phyloP scores from a whole-genome alignment of 2,888 invertebrate genomes.

The Diabrotica balteata region DNA sequence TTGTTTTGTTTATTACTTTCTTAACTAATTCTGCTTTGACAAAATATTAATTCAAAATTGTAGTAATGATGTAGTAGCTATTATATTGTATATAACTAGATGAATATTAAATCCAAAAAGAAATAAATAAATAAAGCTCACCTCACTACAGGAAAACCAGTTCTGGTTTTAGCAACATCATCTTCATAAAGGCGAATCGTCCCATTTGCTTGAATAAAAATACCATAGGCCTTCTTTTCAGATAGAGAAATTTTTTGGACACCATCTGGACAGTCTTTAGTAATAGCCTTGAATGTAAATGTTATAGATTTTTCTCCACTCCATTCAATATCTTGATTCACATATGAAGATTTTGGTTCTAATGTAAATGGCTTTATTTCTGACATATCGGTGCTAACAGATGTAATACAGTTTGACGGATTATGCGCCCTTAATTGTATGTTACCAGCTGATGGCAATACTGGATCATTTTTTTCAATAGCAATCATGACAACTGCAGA shows the following conservation, averaged over 20 bases:
- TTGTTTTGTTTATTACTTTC: too few species aligned
- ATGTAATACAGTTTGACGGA: constrained; percentile 63
- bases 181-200: constrained; percentile 55
- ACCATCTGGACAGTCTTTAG: background rate
- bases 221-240: constrained; percentile 40
- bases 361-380: too few species aligned
- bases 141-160: constrained; percentile 66
- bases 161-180: constrained; percentile 63
- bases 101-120: too few species aligned
- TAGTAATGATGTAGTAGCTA: too few species aligned
- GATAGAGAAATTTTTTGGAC: constrained; percentile 15
- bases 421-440: constrained; percentile 66
- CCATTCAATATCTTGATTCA: too few species aligned
- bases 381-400: too few species aligned
- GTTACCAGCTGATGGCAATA: constrained; percentile 63
- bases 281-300: constrained; percentile 21
- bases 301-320: background rate
- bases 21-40: too few species aligned
- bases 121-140: constrained; percentile 41
- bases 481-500: constrained; percentile 85
- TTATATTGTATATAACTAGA: too few species aligned
- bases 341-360: too few species aligned
- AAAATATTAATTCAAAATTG: too few species aligned
- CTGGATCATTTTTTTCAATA: constrained; percentile 74
- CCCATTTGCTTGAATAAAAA: constrained; percentile 34